Percentiles rank a stretch among this genome's conserved stretches.
These are phyloP conservation scores for Nannobrachium achirus DNA, from an alignment of 2,113 vertebrate genomes.

Conservation along the genomic window DNA sequence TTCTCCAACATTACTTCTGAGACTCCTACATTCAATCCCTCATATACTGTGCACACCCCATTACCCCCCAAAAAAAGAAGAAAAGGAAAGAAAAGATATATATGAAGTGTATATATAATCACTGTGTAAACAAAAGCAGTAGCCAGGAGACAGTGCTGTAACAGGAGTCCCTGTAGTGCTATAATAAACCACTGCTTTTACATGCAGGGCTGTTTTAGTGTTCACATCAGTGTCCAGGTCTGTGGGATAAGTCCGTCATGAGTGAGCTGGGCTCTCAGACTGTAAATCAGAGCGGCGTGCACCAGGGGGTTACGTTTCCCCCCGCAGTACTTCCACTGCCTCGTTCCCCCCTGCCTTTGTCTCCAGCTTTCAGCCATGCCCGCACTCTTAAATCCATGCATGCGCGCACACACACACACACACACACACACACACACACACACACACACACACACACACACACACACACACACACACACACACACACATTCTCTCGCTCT, in stretches of 20 bases:
- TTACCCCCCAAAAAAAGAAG: too few relatives aligned
- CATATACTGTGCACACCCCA: too few relatives aligned
- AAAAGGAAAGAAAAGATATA: too few relatives aligned
- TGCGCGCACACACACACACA: too few relatives aligned
- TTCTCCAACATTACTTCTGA: too few relatives aligned
- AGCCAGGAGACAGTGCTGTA: slow-evolving; percentile 6
- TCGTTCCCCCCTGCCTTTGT: slow-evolving; percentile 48
- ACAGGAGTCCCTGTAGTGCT: slow-evolving; percentile 5
- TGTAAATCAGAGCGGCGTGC: slow-evolving; percentile 61
- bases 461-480: too few relatives aligned
- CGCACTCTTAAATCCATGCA: too few relatives aligned
- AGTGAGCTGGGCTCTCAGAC: slow-evolving; percentile 28
- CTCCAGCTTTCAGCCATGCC: slow-evolving; percentile 36
- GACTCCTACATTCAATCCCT: too few relatives aligned
- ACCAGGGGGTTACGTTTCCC: slow-evolving; percentile 55
- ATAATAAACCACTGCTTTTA: slow-evolving; percentile 36
- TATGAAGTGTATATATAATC: too few relatives aligned
- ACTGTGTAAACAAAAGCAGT: background rate
- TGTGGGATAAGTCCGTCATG: slow-evolving; percentile 59
- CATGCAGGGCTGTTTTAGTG: slow-evolving; percentile 27
- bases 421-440: too few relatives aligned
- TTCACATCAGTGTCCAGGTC: slow-evolving; percentile 49
- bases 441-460: too few relatives aligned
- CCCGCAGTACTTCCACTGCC: slow-evolving; percentile 33
- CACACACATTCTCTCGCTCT: too few relatives aligned